Percentiles rank a stretch among this genome's conserved stretches.
Conservation (phyloP, 1,140 invertebrate genomes). For the silkworm (Bombyx mori) region DNA sequence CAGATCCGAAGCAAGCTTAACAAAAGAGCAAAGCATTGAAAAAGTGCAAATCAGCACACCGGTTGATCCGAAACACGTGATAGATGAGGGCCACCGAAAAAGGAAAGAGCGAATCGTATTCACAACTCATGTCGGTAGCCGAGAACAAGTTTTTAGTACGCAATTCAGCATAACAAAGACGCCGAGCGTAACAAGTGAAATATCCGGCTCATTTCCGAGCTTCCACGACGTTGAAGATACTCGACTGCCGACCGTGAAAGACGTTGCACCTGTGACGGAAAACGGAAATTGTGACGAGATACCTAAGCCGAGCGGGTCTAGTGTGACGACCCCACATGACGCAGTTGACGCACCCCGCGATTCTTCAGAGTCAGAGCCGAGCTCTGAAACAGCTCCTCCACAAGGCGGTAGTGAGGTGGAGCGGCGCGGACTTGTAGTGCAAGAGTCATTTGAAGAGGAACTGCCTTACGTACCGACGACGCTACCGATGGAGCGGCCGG, state of each 20-base stretch:
- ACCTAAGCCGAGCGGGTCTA: constrained; percentile 32
- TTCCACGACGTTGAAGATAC: constrained; percentile 39
- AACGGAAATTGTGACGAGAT: constrained; percentile 2
- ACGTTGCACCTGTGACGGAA: neutral
- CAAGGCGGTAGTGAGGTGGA: constrained; percentile 71
- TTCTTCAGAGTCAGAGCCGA: constrained; percentile 85
- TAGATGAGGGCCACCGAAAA: constrained; percentile 11
- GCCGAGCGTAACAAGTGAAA: constrained; percentile 56
- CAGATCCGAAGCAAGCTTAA: constrained; percentile 2
- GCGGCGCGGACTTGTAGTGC: constrained; percentile 82
- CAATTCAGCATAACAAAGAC: constrained; percentile 64
- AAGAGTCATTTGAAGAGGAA: constrained; percentile 90
- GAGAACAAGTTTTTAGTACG: constrained; percentile 58
- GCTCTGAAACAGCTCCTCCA: constrained; percentile 72
- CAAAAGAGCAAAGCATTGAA: neutral
- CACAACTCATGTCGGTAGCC: constrained; percentile 53
- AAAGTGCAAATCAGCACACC: constrained; percentile 2
- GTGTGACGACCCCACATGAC: constrained; percentile 39
- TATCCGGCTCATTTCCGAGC: constrained; percentile 49
- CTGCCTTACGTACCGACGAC: constrained; percentile 90
- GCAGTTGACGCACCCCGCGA: constrained; percentile 42
- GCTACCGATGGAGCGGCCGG: constrained; percentile 84
- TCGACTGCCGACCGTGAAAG: constrained; percentile 3
- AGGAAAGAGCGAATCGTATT: constrained; percentile 46
- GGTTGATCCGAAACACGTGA: constrained; percentile 1